Evolutionary conservation across 2,797 vertebrate genomes (phyloP).

Genomic region (Crenichthys baileyi): DNA sequence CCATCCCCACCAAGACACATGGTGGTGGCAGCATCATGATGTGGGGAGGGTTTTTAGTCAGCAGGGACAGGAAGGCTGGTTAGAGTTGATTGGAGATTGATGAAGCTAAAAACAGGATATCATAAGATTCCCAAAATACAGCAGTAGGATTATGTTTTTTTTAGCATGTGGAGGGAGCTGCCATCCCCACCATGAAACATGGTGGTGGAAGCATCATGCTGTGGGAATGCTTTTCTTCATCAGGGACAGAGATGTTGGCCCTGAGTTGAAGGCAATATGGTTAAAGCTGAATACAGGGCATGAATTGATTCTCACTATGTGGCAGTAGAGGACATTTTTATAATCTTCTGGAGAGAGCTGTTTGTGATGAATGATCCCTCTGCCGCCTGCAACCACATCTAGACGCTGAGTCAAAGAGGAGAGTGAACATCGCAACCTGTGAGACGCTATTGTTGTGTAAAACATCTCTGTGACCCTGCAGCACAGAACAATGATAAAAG

Average conservation of each 20-base stretch:
- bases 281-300: constrained; percentile 21
- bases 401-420: constrained; percentile 35
- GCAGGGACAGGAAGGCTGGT: not conserved
- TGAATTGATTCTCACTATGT: constrained; percentile 34
- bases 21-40: not conserved
- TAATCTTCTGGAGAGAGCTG: not conserved
- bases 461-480: constrained; percentile 43
- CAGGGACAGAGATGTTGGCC: not conserved
- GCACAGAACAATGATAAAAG: constrained; percentile 16
- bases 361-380: constrained; percentile 17
- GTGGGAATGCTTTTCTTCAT: not conserved
- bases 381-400: constrained; percentile 7
- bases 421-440: constrained; percentile 5
- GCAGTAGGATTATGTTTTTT: not conserved
- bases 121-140: not conserved
- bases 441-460: constrained; percentile 45
- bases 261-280: not conserved
- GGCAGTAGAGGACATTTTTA: constrained; percentile 18
- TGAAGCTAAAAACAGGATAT: not conserved
- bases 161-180: not conserved
- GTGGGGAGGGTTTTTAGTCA: not conserved
- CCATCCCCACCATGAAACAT: not conserved
- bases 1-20: not conserved
- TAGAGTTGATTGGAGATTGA: not conserved
- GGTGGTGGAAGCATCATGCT: not conserved